These are phyloP conservation scores for Odontesthes bonariensis DNA, from an alignment of 2,113 vertebrate genomes.

Conservation along the genomic window DNA sequence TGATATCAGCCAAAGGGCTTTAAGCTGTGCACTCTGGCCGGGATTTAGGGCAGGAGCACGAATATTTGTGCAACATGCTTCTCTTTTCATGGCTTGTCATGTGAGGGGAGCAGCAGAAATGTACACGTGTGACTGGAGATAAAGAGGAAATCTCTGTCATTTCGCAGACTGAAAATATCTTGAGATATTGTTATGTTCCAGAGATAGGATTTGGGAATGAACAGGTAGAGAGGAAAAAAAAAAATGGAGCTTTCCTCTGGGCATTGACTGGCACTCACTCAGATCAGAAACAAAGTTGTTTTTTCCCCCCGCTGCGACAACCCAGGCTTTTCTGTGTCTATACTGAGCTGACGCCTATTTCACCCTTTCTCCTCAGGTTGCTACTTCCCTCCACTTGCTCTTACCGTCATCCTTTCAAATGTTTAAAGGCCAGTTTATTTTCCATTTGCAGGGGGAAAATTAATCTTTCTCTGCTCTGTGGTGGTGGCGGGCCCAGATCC, in stretches of 20 bases:
- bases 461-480: constrained; percentile 64
- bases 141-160: constrained; percentile 24
- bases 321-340: constrained; percentile 72
- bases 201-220: constrained; percentile 34
- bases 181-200: constrained; percentile 35
- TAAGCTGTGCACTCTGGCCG: constrained; percentile 59
- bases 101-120: constrained; percentile 10
- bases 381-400: constrained; percentile 42
- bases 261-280: constrained; percentile 74
- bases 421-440: constrained; percentile 80
- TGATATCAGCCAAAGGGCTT: constrained; percentile 80
- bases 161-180: constrained; percentile 40
- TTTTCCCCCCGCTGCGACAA: constrained; percentile 70
- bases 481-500: constrained; percentile 61
- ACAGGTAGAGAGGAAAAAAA: constrained; percentile 78
- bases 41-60: constrained; percentile 50
- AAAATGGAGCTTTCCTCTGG: constrained; percentile 83
- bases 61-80: constrained; percentile 14
- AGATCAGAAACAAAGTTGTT: constrained; percentile 39
- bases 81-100: constrained; percentile 61
- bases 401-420: constrained; percentile 66
- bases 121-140: constrained; percentile 16
- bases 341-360: constrained; percentile 61
- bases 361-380: constrained; percentile 41
- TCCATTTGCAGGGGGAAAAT: constrained; percentile 75